Evolutionary conservation across 2,888 invertebrate species (phyloP), one percentile per base, ranked within the genome.

Genomic region (Ormyrus nitidulus): DNA sequence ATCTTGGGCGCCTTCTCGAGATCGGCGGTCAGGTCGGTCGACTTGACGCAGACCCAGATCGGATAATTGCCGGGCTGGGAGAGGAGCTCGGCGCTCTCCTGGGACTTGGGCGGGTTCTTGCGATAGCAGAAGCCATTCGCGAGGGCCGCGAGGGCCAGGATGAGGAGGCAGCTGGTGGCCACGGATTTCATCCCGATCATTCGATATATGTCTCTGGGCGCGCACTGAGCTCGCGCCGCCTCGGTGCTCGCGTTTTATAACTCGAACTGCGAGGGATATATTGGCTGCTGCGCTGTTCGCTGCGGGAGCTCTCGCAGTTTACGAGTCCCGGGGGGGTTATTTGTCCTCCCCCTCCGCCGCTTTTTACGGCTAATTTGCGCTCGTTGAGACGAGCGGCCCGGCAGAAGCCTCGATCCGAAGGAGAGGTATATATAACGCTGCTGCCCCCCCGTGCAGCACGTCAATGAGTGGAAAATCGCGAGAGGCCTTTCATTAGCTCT

Each of bases 91-190:
- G 77, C 59, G 44, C 51, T 73, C 11, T 81, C 81, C 58, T 81
- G 81, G 0, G 73, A 69, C 46, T 68, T 76, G 19, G 77, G 79
- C 1, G 79, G 77, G 46, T 61, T 81, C 61, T 81, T 81, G 44
- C 81, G 76, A 64, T 81, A 81, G 61, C 81, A 81, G 68, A 79
- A 81, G n/a, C 61, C 81, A 51, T 79, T 51, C 34, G 79, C 70
- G 46, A 19, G 46, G 3, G 51, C 65, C 10, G 56, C 56, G 8
- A 58, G 6, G 51, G 70, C 51, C 19, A 81, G 9, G 7, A 75
- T 9, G 49, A 72, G n/a, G 8, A 80, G 9, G 56, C 56, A 34
- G n/a, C 51, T 5, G 34, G 5, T 65, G 54, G 44, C 53, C n/a
- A 5, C 11, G 9, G 58, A 49, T 49, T 72, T 68, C 19, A 19